Evolutionary conservation across 2,888 invertebrate genomes (phyloP), one percentile per base, ranked within the genome.

Genomic region (Cheilosia vulpina): DNA sequence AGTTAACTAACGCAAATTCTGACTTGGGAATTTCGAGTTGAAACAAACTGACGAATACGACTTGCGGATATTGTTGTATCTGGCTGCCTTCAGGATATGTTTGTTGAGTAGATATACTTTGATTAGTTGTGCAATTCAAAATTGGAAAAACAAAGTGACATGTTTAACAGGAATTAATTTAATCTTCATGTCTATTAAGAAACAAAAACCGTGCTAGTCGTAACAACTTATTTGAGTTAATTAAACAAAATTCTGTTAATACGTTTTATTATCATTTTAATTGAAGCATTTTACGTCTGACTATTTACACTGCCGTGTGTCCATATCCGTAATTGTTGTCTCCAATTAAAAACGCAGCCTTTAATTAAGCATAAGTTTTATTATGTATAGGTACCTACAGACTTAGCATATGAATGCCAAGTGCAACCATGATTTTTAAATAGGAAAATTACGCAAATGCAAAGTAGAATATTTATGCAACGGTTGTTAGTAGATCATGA

Each of bases 151-250:
- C 15, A 5, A 53, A 43, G 9, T 52, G n/a, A 17, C 4, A 21
- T 17, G 4, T 63, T 34, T 45, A 38, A 13, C 11, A 38, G 13
- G 38, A 38, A 38, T 38, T 13, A 13, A 38, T 38, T 38, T 38
- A 38, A 38, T 38, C 11, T 4, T 13, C 13, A 13, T 9, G 1
- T 4, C 13, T 4, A 38, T 38, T 38, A 13, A 38, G n/a, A 58
- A 50, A 27, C 31, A 45, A 21, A 11, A 24, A 0, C 21, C n/a
- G 3, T 19, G 4, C 38, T 55, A 21, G 7, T 38, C 15, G 45
- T 17, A 53, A 47, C 66, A 68, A 68, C 68, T 34, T 63, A 62
- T 76, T 75, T 80, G 27, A 69, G 62, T 80, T 80, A 69, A 68
- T 68, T 52, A 63, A 43, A 53, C 53, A 53, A 71, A 45, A 53